Conservation (phyloP, 2,888 invertebrate species). For the Apodemia duryi region DNA sequence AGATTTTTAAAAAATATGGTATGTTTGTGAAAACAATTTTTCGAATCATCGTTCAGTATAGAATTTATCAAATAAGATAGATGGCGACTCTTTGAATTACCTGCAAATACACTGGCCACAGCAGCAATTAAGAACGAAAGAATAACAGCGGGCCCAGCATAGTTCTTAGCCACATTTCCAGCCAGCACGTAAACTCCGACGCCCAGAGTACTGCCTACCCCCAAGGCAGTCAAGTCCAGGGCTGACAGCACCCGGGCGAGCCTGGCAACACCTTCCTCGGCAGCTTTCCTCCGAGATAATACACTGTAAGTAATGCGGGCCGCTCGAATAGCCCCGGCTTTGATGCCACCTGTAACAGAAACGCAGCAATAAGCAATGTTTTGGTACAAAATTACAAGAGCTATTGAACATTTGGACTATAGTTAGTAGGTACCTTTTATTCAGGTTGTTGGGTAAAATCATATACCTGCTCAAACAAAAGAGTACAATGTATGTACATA, state of each 20-base stretch:
- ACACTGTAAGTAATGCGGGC: conserved; percentile 55
- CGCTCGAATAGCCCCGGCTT: conserved; percentile 56
- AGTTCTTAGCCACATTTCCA: conserved; percentile 88
- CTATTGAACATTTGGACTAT: too few relatives aligned
- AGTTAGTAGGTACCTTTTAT: too few relatives aligned
- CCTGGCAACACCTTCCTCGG: conserved; percentile 66
- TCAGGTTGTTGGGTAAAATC: too few relatives aligned
- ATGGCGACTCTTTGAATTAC: conserved; percentile 51
- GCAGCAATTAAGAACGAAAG: conserved; percentile 94
- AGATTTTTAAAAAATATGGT: too few relatives aligned
- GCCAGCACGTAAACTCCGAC: conserved; percentile 95
- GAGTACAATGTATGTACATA: too few relatives aligned
- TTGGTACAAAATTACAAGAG: too few relatives aligned
- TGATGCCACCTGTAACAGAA: conserved; percentile 52
- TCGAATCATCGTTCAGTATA: too few relatives aligned
- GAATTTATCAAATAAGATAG: too few relatives aligned
- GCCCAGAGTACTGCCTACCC: conserved; percentile 90
- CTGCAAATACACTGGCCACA: conserved; percentile 93
- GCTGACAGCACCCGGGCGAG: conserved; percentile 87
- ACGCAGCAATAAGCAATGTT: too few relatives aligned
- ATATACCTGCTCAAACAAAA: too few relatives aligned
- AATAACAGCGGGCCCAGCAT: conserved; percentile 92
- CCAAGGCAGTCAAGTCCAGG: conserved; percentile 90
- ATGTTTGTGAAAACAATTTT: too few relatives aligned
- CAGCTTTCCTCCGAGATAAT: conserved; percentile 65